Base-by-base conservation (phyloP, 2,888 invertebrate species). In the Philereme vetulata region DNA sequence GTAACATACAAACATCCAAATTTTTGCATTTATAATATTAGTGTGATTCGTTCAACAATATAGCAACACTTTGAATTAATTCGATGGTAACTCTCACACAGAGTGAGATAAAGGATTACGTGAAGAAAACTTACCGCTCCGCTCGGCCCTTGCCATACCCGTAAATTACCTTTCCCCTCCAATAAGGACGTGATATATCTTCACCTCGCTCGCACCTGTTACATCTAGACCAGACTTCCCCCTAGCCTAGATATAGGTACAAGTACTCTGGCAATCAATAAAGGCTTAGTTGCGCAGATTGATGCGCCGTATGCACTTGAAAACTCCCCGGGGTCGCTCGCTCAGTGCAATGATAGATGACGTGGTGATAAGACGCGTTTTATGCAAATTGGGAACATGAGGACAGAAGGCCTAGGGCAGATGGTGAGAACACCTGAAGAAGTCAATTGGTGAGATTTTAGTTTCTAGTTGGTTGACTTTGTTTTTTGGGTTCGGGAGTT, bases 321-420 rank as follows among this genome's bases (percentile, higher is more conserved):
- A 55, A 47, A 50, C 35, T 54, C 48, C 56, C 40, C 4, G 34
- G 52, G 47, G 42, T 46, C 33, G 40, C 46, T 49, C 34, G 42
- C 44, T 42, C 60, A 66, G 55, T 67, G 64, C 66, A 58, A 47
- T 60, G 62, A 51, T 60, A 50, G 62, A 64, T 63, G 62, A 62
- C 62, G 59, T 56, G 47, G 62, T 50, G 66, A 54, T 43, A 59
- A 53, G 61, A 60, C 53, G 56, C 54, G 50, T 51, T 10, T 34
- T 36, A 44, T 46, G 52, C 40, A 43, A 21, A 7, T 51, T 34
- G 42, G 48, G 11, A 34, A 10, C 36, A 46, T 36, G 51, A 46
- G 45, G 21, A 47, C 43, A 11, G 40, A n/a, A 46, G 40, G 42
- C 35, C 32, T 35, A 4, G n/a, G 45, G 35, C 44, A 21, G 43